Base-by-base conservation (phyloP, 92 coral and sea anemone genomes). In the Phenganax subtilis region DNA sequence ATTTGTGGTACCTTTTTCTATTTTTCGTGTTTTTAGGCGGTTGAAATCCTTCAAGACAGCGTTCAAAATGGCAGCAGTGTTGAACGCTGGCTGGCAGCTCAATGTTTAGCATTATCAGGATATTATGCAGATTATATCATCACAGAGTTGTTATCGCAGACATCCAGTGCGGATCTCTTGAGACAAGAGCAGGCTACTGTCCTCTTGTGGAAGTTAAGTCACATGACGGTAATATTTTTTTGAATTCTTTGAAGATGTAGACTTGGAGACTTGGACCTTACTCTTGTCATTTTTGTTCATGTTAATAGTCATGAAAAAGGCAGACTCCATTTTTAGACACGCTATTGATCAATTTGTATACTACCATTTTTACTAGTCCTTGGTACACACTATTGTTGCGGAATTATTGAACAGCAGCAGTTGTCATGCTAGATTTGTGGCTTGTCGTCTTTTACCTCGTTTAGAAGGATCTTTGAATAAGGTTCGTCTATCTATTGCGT, bases 21-120 rank as follows among this genome's bases (percentile, higher is more conserved):
- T 30, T 27, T 12, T 20, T 64, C n/a, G 69, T 29, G 47, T 31
- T 55, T 30, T 4, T 51, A 94, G 98, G 94, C 98, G 7, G 85
- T 86, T 81, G 75, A 88, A 3, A 81, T 90, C 44, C 85, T 94
- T 44, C 72, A 88, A 67, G 90, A 96, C 90, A 86, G 97, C 8
- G 91, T 94, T 81, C 93, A 91, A 63, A 88, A 90, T 73, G 98
- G 98, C 20, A 96, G 94, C 17, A 90, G 89, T 37, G 93, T 91
- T 16, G 98, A 94, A 71, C 92, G 88, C 71, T 94, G 98, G 98
- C 91, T 92, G 0, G 97, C 98, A 10, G 92, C 98, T 30, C 98
- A 94, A 75, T 91, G 98, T 82, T 86, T 94, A 59, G 93, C 97
- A 25, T 30, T 89, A 44, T 80, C 97, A 54, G 97, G 93, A 16